phyloP scores from a whole-genome alignment of 1,140 invertebrate species.

The Drosophila grimshawi region DNA sequence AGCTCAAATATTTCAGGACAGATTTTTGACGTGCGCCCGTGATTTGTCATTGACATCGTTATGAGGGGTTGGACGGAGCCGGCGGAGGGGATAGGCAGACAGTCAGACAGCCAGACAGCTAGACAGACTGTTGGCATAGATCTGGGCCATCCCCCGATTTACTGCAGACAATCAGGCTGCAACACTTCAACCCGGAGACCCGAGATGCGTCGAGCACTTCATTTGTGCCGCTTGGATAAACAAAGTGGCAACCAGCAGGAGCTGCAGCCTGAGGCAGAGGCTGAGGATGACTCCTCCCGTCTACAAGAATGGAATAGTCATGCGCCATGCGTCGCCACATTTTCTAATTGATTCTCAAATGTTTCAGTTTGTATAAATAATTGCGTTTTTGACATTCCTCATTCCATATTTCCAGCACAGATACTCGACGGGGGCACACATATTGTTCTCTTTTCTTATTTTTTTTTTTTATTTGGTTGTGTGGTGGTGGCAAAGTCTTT shows the following conservation, averaged over 20 bases:
- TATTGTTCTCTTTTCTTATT: background rate
- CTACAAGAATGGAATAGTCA: slow-evolving; percentile 33
- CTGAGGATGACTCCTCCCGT: slow-evolving; percentile 13
- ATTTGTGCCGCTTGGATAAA: slow-evolving; percentile 81
- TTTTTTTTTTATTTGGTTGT: background rate
- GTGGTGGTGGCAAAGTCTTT: slow-evolving; percentile 10
- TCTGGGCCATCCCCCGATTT: slow-evolving; percentile 40
- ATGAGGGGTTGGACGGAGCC: slow-evolving; percentile 10
- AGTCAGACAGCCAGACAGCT: background rate
- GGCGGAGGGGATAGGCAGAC: background rate
- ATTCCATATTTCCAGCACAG: slow-evolving; percentile 40
- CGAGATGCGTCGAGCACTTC: slow-evolving; percentile 56
- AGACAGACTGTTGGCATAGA: background rate
- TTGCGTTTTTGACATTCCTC: slow-evolving; percentile 80
- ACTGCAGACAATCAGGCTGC: slow-evolving; percentile 71
- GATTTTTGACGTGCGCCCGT: slow-evolving; percentile 84
- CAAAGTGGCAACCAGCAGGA: slow-evolving; percentile 41
- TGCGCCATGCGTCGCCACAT: slow-evolving; percentile 82
- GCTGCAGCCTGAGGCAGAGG: background rate
- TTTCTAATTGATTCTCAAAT: slow-evolving; percentile 84
- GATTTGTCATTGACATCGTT: slow-evolving; percentile 84
- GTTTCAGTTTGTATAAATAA: slow-evolving; percentile 84
- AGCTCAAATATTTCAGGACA: slow-evolving; percentile 80
- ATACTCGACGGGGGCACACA: slow-evolving; percentile 1
- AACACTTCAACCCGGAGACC: slow-evolving; percentile 40